Percentiles rank a stretch among this genome's conserved stretches.
Conservation (phyloP, 2,113 vertebrate species). For the Tychaedon coryphoeus region DNA sequence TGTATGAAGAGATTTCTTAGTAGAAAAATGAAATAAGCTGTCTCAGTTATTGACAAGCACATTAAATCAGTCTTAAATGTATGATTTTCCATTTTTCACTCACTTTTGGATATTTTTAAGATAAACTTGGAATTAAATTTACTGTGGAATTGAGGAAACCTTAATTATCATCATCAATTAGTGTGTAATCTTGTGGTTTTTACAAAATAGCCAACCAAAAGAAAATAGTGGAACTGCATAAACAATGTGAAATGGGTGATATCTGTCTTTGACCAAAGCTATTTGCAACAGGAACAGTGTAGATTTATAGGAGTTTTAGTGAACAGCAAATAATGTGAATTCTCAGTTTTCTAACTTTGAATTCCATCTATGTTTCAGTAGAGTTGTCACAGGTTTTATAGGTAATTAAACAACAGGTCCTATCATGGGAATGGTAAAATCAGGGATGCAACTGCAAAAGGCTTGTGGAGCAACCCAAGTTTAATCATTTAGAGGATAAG, state of each 20-base stretch:
- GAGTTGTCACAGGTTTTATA: neutral
- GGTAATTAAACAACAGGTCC: neutral
- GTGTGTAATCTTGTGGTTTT: neutral
- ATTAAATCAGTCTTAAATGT: neutral
- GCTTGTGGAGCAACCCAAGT: neutral
- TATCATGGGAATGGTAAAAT: neutral
- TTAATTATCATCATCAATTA: constrained; percentile 71
- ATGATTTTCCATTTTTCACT: neutral
- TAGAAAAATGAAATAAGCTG: neutral
- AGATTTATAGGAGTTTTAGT: neutral
- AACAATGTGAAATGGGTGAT: neutral
- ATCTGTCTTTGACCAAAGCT: neutral
- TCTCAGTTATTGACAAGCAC: neutral
- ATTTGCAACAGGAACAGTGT: neutral
- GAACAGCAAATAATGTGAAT: neutral
- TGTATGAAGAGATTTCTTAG: neutral
- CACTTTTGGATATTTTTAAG: neutral
- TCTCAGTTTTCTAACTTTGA: neutral
- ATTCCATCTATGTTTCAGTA: neutral
- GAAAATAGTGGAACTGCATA: neutral
- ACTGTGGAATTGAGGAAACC: constrained; percentile 68
- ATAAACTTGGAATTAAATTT: constrained; percentile 49
- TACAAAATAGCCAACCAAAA: neutral
- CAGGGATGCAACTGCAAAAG: neutral
- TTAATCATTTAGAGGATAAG: neutral